Evolutionary conservation across 2,113 vertebrate genomes (phyloP).

Genomic region (Bombycilla garrulus): DNA sequence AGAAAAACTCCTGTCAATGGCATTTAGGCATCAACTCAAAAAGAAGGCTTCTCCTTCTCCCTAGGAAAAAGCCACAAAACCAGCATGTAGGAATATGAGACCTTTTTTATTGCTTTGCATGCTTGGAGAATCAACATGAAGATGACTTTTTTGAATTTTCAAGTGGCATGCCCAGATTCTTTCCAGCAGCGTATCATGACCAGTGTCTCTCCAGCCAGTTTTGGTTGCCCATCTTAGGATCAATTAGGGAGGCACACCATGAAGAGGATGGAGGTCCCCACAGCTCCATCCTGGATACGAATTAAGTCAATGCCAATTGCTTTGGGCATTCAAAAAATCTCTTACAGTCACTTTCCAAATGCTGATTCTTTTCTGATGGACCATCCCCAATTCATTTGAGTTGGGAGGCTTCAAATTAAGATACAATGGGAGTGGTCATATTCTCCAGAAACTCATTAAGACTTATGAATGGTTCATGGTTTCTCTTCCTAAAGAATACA

Average conservation of each 20-base stretch:
- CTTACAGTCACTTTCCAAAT: background rate
- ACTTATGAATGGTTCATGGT: background rate
- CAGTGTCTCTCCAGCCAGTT: background rate
- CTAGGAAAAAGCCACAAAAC: background rate
- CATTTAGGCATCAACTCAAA: background rate
- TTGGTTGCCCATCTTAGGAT: background rate
- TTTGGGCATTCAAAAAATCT: background rate
- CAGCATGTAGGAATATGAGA: background rate
- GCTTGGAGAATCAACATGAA: background rate
- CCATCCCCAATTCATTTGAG: background rate
- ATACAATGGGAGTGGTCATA: background rate
- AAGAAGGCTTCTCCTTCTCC: background rate
- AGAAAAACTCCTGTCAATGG: background rate
- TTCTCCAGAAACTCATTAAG: background rate
- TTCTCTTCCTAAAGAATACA: conserved; percentile 34
- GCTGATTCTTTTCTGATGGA: background rate
- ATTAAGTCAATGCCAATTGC: background rate
- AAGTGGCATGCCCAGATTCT: background rate
- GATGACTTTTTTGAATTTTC: background rate
- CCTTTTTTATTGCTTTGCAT: background rate
- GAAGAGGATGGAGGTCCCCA: background rate
- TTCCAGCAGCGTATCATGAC: background rate
- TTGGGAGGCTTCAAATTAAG: background rate
- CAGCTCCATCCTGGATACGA: background rate
- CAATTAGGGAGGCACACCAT: background rate